These are phyloP conservation scores for Stichodactyla helianthus DNA, from an alignment of 64 coral and sea anemone species.

Conservation along the genomic window DNA sequence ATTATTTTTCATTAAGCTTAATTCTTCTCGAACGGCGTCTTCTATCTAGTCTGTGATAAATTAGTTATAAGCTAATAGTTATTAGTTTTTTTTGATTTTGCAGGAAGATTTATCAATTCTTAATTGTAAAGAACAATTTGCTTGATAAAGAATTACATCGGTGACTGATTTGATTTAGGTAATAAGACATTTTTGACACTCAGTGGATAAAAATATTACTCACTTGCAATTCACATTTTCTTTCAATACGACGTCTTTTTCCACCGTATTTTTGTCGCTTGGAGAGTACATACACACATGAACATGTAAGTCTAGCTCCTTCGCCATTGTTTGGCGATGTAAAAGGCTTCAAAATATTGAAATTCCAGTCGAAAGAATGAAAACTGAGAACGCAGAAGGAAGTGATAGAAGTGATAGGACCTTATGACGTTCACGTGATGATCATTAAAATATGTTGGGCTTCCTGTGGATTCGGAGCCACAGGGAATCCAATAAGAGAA, in stretches of 20 bases:
- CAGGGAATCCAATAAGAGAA: background rate
- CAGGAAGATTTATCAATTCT: too few relatives aligned
- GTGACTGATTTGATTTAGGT: too few relatives aligned
- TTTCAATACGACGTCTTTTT: background rate
- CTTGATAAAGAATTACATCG: too few relatives aligned
- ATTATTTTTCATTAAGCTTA: too few relatives aligned
- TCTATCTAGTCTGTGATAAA: too few relatives aligned
- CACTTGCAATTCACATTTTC: background rate
- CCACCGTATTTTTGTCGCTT: background rate
- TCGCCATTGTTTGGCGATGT: background rate
- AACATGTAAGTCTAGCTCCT: background rate
- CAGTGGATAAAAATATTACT: background rate
- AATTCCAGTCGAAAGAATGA: background rate
- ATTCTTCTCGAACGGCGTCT: too few relatives aligned
- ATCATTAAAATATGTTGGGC: background rate
- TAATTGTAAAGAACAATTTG: too few relatives aligned
- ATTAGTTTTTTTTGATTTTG: too few relatives aligned
- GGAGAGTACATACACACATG: constrained; percentile 28
- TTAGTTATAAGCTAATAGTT: too few relatives aligned
- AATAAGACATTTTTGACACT: background rate
- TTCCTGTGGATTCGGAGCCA: background rate
- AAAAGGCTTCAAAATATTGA: background rate
- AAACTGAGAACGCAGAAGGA: background rate
- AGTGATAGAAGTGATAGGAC: background rate
- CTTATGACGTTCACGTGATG: background rate